Percentiles rank a stretch among this genome's conserved stretches.
These are phyloP conservation scores for Ispidina picta DNA, from an alignment of 2,797 vertebrate genomes.

Conservation along the genomic window DNA sequence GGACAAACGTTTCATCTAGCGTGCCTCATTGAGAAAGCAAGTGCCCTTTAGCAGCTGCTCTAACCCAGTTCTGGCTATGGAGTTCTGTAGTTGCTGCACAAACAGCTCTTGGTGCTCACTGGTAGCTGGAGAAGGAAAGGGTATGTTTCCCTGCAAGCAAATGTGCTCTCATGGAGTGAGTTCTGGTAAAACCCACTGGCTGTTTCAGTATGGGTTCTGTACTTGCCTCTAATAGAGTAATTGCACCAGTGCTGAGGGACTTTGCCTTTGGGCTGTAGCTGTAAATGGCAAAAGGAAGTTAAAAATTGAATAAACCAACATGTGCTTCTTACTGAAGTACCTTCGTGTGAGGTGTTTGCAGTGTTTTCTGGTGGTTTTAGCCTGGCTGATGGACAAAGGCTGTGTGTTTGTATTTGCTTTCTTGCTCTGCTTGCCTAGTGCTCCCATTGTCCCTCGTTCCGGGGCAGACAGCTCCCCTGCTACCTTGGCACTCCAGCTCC, in stretches of 20 bases:
- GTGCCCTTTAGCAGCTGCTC: accelerated
- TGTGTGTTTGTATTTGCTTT: background rate
- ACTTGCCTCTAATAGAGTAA: background rate
- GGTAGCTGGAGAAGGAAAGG: background rate
- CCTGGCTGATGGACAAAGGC: background rate
- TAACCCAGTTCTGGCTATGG: background rate
- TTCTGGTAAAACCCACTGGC: background rate
- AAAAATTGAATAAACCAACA: background rate
- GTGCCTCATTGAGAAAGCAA: background rate
- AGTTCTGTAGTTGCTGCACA: background rate
- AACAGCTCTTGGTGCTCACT: background rate
- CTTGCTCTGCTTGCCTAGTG: background rate
- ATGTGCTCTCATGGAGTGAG: accelerated
- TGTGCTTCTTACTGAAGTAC: background rate
- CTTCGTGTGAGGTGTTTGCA: background rate
- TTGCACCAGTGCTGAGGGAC: background rate
- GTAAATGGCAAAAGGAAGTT: background rate
- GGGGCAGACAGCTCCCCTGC: accelerated
- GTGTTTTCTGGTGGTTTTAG: background rate
- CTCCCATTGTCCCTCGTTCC: accelerated
- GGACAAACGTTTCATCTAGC: accelerated
- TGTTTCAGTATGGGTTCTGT: background rate
- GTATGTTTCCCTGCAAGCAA: background rate
- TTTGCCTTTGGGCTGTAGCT: background rate
- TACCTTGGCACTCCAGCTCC: accelerated